phyloP scores from a whole-genome alignment of 2,113 vertebrate species.

The Chlamydotis undulata region DNA sequence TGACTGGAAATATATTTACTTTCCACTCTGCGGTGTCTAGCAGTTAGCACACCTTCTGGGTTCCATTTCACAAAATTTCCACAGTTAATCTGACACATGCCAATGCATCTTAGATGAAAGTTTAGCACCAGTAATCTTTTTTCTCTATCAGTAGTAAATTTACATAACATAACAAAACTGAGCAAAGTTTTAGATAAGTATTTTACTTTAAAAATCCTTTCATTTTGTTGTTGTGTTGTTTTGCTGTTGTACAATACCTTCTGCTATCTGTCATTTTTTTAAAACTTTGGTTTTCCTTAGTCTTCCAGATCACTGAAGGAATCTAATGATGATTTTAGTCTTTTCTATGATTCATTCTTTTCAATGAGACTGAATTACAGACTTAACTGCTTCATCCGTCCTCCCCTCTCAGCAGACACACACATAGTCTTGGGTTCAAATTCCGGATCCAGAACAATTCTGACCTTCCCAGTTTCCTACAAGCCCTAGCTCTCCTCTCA shows the following conservation, averaged over 20 bases:
- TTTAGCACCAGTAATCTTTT: not conserved
- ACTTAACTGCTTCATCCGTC: not conserved
- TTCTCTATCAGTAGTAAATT: not conserved
- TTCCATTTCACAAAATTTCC: constrained; percentile 52
- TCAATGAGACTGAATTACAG: not conserved
- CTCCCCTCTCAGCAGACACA: not conserved
- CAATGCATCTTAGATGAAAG: constrained; percentile 28
- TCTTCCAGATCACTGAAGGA: not conserved
- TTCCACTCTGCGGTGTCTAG: constrained; percentile 37
- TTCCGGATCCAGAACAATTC: not conserved
- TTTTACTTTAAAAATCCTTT: not conserved
- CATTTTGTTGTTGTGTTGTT: not conserved
- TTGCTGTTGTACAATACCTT: not conserved
- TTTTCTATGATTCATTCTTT: not conserved
- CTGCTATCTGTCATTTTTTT: not conserved
- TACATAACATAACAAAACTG: not conserved
- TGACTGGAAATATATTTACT: constrained; percentile 68
- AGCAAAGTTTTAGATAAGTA: not conserved
- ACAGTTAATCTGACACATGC: constrained; percentile 41
- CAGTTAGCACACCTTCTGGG: constrained; percentile 63
- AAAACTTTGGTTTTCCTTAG: not conserved
- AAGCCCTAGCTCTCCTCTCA: not conserved
- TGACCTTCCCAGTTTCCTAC: not conserved
- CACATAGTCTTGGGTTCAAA: not conserved
- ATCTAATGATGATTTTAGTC: not conserved